A percentile compares a stretch with the other conserved stretches of the same genome.
Evolutionary conservation across 2,797 vertebrate genomes (phyloP).

Genomic region (Chaetophractus vellerosus): DNA sequence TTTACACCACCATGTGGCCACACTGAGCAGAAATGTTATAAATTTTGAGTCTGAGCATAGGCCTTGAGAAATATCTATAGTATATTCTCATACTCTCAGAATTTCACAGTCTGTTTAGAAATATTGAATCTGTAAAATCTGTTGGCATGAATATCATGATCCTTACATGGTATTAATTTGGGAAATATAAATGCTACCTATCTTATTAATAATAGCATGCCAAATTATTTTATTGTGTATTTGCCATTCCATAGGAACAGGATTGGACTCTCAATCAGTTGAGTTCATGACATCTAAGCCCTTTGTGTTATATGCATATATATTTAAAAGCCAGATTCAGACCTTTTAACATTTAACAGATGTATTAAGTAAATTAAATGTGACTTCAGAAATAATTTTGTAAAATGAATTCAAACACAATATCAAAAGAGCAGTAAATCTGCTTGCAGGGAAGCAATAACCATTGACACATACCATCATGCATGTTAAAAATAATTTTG

Average conservation of each 20-base stretch:
- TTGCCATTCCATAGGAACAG: not conserved
- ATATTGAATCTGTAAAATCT: constrained; percentile 15
- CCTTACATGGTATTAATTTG: constrained; percentile 24
- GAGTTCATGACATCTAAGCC: constrained; percentile 9
- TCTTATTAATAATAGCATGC: not conserved
- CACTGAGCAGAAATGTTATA: constrained; percentile 84
- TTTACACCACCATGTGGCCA: constrained; percentile 92
- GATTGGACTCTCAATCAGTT: constrained; percentile 47
- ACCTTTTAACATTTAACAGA: constrained; percentile 66
- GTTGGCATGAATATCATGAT: not conserved
- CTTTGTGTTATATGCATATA: constrained; percentile 10
- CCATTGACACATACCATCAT: constrained; percentile 38
- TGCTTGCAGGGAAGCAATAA: not conserved
- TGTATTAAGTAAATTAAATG: constrained; percentile 62
- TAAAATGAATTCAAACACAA: constrained; percentile 40
- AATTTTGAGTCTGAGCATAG: constrained; percentile 48
- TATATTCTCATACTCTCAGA: not conserved
- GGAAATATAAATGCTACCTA: not conserved
- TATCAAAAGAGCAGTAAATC: constrained; percentile 31
- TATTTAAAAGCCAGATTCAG: constrained; percentile 22
- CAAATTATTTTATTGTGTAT: constrained; percentile 10
- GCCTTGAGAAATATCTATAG: constrained; percentile 10
- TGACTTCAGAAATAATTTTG: constrained; percentile 44
- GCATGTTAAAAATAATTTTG: constrained; percentile 61
- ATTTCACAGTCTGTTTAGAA: not conserved